Conservation (phyloP, 2,113 vertebrate species). For the Polypterus bichir region DNA sequence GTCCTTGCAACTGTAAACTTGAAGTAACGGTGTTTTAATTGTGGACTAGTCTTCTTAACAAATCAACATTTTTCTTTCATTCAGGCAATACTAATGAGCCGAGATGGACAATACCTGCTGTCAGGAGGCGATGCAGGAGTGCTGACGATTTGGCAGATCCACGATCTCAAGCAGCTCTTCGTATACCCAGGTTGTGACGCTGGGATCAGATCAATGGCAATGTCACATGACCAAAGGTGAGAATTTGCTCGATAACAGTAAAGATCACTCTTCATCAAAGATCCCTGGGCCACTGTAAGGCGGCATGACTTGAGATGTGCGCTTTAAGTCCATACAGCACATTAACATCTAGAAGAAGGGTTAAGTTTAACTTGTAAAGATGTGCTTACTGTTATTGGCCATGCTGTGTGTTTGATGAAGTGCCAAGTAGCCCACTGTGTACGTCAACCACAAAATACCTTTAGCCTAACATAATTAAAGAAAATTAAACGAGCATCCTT, state of each 20-base stretch:
- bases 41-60: conserved; percentile 25
- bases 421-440: too few species aligned
- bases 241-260: neutral
- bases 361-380: too few species aligned
- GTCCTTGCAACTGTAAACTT: too few species aligned
- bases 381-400: too few species aligned
- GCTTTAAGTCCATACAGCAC: too few species aligned
- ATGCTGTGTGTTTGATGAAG: too few species aligned
- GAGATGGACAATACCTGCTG: conserved; percentile 90
- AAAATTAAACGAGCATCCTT: too few species aligned
- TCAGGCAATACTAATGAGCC: conserved; percentile 84
- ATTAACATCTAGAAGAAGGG: too few species aligned
- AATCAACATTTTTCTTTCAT: conserved; percentile 42
- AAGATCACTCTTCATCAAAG: neutral
- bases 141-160: conserved; percentile 77
- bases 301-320: too few species aligned
- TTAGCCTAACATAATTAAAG: too few species aligned
- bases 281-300: neutral
- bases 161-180: conserved; percentile 78
- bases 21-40: too few species aligned
- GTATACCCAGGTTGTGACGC: conserved; percentile 90
- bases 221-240: conserved; percentile 94
- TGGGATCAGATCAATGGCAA: conserved; percentile 87
- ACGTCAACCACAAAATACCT: too few species aligned
- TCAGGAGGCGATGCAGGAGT: conserved; percentile 81